These are phyloP conservation scores for Galleria mellonella DNA, from an alignment of 1,140 invertebrate species.

Conservation along the genomic window DNA sequence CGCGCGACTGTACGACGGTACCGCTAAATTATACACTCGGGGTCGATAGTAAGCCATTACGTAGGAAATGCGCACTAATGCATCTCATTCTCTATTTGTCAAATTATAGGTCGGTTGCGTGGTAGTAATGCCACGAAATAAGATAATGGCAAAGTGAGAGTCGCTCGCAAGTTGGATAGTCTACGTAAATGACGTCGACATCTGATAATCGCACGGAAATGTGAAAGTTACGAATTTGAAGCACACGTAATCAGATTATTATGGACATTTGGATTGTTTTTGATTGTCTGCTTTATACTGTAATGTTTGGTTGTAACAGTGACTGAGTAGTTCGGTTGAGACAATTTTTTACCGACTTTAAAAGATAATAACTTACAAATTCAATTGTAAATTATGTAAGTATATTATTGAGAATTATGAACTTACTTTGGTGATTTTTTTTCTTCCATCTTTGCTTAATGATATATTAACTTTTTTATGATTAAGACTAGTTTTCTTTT, in stretches of 20 bases:
- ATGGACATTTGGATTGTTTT: background rate
- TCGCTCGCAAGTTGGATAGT: constrained; percentile 25
- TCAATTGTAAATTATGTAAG: too few species aligned
- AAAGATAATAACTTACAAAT: too few species aligned
- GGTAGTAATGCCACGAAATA: constrained; percentile 49
- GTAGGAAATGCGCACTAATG: constrained; percentile 63
- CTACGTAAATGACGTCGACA: constrained; percentile 32
- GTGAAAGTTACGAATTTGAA: constrained; percentile 4
- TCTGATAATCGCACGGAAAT: constrained; percentile 25
- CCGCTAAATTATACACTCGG: constrained; percentile 58
- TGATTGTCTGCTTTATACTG: background rate
- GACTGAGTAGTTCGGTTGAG: background rate
- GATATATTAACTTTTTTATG: too few species aligned
- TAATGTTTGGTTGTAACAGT: background rate
- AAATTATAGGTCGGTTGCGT: constrained; percentile 57
- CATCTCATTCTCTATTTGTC: constrained; percentile 70
- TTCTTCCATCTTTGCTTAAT: too few species aligned
- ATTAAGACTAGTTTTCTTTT: too few species aligned
- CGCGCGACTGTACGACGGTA: constrained; percentile 30
- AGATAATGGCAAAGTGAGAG: constrained; percentile 53
- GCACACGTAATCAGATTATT: constrained; percentile 5
- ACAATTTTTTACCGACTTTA: too few species aligned
- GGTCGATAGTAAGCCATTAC: constrained; percentile 48
- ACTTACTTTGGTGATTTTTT: too few species aligned
- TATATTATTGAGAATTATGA: too few species aligned